Evolutionary conservation across 1,140 invertebrate species (phyloP).

Genomic region (Ceratina australensis): DNA sequence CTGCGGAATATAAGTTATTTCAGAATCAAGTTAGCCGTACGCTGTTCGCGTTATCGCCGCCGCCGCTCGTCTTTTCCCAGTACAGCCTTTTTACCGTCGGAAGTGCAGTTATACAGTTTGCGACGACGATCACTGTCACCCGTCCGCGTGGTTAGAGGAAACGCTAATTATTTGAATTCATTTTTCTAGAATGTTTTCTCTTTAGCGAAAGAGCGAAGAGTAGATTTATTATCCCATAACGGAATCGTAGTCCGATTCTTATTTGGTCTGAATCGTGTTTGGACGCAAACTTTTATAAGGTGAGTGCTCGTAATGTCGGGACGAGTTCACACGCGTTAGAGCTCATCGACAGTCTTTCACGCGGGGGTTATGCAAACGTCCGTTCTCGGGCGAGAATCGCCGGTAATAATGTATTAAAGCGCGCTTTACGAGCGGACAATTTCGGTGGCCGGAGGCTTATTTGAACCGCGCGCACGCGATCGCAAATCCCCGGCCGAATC

Average conservation of each 20-base stretch:
- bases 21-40: slow-evolving; percentile 27
- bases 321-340: neutral
- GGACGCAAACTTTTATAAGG: neutral
- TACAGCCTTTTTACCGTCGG: too few species aligned
- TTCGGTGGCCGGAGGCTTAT: slow-evolving; percentile 7
- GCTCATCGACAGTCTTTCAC: neutral
- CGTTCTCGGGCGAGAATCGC: neutral
- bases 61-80: too few species aligned
- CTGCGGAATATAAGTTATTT: slow-evolving; percentile 23
- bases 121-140: too few species aligned
- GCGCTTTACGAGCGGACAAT: slow-evolving; percentile 22
- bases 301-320: neutral
- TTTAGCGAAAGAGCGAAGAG: too few species aligned
- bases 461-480: neutral
- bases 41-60: neutral
- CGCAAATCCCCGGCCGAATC: slow-evolving; percentile 32
- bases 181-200: too few species aligned
- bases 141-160: too few species aligned
- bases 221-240: neutral
- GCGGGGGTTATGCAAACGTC: neutral
- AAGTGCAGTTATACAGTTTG: too few species aligned
- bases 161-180: too few species aligned
- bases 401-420: slow-evolving; percentile 38
- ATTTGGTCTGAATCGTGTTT: neutral
- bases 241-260: neutral